phyloP scores from a whole-genome alignment of 2,888 invertebrate species.

The Elysia crispata region DNA sequence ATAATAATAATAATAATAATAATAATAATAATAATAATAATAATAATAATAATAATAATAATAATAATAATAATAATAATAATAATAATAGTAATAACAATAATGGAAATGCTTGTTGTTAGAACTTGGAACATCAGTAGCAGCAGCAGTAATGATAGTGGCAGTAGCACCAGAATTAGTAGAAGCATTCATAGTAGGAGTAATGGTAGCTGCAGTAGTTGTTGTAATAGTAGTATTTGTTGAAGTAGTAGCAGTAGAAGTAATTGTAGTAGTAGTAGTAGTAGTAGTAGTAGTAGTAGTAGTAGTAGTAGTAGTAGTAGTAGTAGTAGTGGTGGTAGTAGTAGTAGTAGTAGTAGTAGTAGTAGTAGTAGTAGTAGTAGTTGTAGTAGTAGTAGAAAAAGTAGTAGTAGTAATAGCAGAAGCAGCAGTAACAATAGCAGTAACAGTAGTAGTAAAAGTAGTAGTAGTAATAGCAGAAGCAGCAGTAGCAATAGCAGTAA shows the following conservation, averaged over 20 bases:
- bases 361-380: background rate
- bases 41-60: conserved; percentile 2
- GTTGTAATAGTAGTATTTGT: background rate
- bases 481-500: no score
- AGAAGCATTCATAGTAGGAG: no score
- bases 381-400: no score
- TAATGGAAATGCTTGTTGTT: conserved; percentile 3
- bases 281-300: background rate
- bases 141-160: no score
- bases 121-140: no score
- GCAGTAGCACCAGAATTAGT: no score
- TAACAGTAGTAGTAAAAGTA: background rate
- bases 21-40: background rate
- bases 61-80: conserved; percentile 14
- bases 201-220: background rate
- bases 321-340: background rate
- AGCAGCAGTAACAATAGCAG: no score
- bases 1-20: no score
- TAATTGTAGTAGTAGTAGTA: background rate
- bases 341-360: background rate
- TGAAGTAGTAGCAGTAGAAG: background rate
- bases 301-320: background rate
- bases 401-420: no score
- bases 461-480: no score
- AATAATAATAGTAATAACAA: background rate